Evolutionary conservation across 1,140 invertebrate genomes (phyloP).

Genomic region (Heliothis virescens): DNA sequence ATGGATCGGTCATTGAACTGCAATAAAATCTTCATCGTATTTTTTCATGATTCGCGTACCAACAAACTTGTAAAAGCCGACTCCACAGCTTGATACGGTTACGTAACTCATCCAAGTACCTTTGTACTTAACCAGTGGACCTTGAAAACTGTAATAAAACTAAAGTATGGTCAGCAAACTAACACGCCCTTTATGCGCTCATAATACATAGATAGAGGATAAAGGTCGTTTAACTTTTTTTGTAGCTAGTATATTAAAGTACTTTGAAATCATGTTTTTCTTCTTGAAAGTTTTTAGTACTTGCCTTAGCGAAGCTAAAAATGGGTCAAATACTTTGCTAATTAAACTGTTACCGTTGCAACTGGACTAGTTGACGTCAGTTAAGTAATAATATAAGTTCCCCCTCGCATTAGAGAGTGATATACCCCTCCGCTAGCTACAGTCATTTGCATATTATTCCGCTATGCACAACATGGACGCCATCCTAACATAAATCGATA

Average conservation of each 20-base stretch:
- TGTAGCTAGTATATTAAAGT: too few relatives aligned
- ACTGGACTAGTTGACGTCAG: not conserved
- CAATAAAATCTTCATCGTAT: slow-evolving; percentile 21
- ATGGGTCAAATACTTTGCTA: not conserved
- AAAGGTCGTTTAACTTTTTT: not conserved
- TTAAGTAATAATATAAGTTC: too few relatives aligned
- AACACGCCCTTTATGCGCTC: slow-evolving; percentile 11
- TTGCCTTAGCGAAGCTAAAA: not conserved
- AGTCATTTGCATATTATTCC: slow-evolving; percentile 21
- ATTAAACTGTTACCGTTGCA: slow-evolving; percentile 6
- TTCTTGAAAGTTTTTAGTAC: not conserved
- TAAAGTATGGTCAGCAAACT: slow-evolving; percentile 17
- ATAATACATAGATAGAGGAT: not conserved
- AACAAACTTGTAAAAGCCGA: not conserved
- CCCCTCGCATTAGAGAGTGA: slow-evolving; percentile 15
- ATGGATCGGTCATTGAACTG: slow-evolving; percentile 23
- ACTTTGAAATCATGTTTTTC: not conserved
- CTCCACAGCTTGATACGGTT: not conserved
- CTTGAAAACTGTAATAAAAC: slow-evolving; percentile 34
- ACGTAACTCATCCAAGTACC: slow-evolving; percentile 24
- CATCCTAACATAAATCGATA: slow-evolving; percentile 26
- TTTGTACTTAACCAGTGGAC: slow-evolving; percentile 10
- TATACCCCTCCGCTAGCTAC: not conserved
- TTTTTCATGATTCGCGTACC: slow-evolving; percentile 19
- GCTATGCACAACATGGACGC: slow-evolving; percentile 16